Conservation (phyloP, 2,888 invertebrate genomes). For the Leptopilina drosophilae region DNA sequence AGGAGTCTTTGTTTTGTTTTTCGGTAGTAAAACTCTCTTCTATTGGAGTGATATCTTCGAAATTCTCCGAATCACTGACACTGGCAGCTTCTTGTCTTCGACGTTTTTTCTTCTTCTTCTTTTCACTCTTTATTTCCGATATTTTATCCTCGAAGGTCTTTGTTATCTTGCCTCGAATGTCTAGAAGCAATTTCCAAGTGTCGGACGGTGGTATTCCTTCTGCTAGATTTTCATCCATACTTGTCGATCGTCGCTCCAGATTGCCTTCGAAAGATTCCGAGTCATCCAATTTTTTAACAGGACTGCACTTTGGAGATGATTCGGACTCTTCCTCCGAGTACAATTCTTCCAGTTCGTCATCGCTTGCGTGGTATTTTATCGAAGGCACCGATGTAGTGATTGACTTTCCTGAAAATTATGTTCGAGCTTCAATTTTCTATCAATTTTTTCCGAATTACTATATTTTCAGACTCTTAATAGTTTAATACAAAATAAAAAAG, state of each 20-base stretch:
- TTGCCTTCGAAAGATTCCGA: conserved; percentile 70
- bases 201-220: conserved; percentile 80
- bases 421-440: too few relatives aligned
- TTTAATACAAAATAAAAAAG: too few relatives aligned
- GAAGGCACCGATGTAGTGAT: conserved; percentile 78
- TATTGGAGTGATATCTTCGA: conserved; percentile 68
- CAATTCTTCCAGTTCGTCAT: conserved; percentile 85
- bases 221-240: conserved; percentile 78
- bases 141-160: conserved; percentile 89
- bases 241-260: conserved; percentile 81
- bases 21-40: conserved; percentile 65
- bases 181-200: conserved; percentile 86
- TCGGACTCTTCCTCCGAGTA: conserved; percentile 79
- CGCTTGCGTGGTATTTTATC: conserved; percentile 87
- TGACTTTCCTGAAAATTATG: conserved; percentile 72
- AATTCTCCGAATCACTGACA: conserved; percentile 82
- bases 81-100: conserved; percentile 82
- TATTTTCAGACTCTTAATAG: too few relatives aligned
- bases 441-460: too few relatives aligned
- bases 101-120: conserved; percentile 74
- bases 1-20: conserved; percentile 62
- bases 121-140: conserved; percentile 83
- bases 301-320: conserved; percentile 73
- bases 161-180: conserved; percentile 86
- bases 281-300: conserved; percentile 76